Base-by-base conservation (phyloP, 2,113 vertebrate genomes). In the Theristicus caerulescens region DNA sequence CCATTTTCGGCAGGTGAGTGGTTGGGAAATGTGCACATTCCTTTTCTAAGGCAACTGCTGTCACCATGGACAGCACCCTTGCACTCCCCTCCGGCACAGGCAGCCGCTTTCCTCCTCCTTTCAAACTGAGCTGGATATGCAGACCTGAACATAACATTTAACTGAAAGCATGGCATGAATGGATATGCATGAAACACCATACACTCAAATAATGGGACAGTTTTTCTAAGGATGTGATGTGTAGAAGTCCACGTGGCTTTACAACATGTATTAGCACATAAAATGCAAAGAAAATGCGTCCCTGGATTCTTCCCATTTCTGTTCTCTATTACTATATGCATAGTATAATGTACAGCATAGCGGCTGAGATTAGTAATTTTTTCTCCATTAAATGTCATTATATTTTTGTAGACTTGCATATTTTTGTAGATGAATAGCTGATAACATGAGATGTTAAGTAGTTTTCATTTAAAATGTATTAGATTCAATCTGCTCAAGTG, bases 51-150 rank as follows among this genome's bases (percentile, higher is more conserved):
- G 59, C 7, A 11, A 11, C n/a, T 5, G 7, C 2, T 5, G n/a
- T 24, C 21, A 82, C 16, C 26, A 66, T 26, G 58, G 71, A n/a
- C 77, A 89, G 65, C 25, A 36, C 5, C 34, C 42, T 4, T 3
- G 10, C 16, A 1, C 10, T 19, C 25, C 52, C n/a, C 61, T 21
- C 22, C 5, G 2, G 7, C 3, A 5, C 22, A 6, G 32, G 76
- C 25, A 40, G 18, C 25, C 1, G 2, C 21, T 38, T 26, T 6
- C 25, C 57, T 40, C 49, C 26, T 25, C 17, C 49, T 8, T n/a
- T 7, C 3, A 1, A 12, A 7, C 61, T 21, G 40, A 52, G 9
- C 34, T 18, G 19, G 18, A 3, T 4, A 2, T 4, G 12, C 44
- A 36, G 55, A 25, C 13, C 40, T 24, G 54, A 25, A n/a, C 8